phyloP scores from a whole-genome alignment of 2,113 vertebrate species.

The Struthio camelus region DNA sequence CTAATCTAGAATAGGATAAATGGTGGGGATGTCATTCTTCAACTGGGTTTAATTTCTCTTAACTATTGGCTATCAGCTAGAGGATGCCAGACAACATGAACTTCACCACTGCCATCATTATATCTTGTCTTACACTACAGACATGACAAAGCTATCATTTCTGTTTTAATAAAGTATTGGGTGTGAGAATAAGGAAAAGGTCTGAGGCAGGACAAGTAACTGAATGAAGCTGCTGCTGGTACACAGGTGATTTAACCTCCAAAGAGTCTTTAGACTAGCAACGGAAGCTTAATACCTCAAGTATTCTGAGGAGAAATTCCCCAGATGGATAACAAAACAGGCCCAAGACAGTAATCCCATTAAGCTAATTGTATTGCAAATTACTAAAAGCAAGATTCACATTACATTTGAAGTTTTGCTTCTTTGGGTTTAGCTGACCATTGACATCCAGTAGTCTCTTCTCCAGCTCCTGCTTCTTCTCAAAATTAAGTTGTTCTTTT shows the following conservation, averaged over 20 bases:
- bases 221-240: not conserved
- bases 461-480: slow-evolving; percentile 71
- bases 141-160: not conserved
- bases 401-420: slow-evolving; percentile 72
- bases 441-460: slow-evolving; percentile 67
- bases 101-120: not conserved
- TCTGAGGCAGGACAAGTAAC: not conserved
- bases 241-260: not conserved
- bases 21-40: not conserved
- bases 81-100: not conserved
- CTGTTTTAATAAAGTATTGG: not conserved
- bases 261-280: not conserved
- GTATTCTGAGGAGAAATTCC: not conserved
- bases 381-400: not conserved
- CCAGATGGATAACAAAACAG: not conserved
- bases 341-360: not conserved
- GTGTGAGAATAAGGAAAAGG: not conserved
- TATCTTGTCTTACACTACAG: not conserved
- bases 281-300: not conserved
- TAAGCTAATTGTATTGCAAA: not conserved
- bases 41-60: not conserved
- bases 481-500: slow-evolving; percentile 65
- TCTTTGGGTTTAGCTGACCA: slow-evolving; percentile 68
- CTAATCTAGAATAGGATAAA: not conserved
- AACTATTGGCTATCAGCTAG: not conserved